phyloP scores from a whole-genome alignment of 2,888 invertebrate genomes.

The Stomorhina lunata region DNA sequence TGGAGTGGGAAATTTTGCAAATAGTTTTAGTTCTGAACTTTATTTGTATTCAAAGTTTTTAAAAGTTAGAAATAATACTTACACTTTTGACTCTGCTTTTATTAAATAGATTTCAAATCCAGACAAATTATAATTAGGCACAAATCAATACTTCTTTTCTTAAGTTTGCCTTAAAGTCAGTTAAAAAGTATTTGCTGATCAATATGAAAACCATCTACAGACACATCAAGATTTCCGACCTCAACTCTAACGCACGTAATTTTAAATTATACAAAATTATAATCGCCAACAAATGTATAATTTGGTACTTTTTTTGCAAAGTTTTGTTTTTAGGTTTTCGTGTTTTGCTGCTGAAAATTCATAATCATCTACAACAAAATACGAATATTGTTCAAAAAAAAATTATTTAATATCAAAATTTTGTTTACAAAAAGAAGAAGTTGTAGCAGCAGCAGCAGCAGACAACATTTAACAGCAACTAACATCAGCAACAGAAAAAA shows the following conservation, averaged over 20 bases:
- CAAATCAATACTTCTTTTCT: too few relatives aligned
- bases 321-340: background rate
- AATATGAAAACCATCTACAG: too few relatives aligned
- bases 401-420: slow-evolving; percentile 26
- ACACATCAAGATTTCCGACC: too few relatives aligned
- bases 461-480: background rate
- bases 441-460: slow-evolving; percentile 6
- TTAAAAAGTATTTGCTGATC: too few relatives aligned
- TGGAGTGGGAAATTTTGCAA: too few relatives aligned
- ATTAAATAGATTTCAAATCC: too few relatives aligned
- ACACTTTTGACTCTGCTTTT: too few relatives aligned
- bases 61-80: too few relatives aligned
- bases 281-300: slow-evolving; percentile 62
- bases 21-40: too few relatives aligned
- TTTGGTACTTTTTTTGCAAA: slow-evolving; percentile 43
- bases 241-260: slow-evolving; percentile 63
- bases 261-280: slow-evolving; percentile 64
- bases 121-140: too few relatives aligned
- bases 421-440: slow-evolving; percentile 20
- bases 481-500: slow-evolving; percentile 1
- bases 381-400: background rate
- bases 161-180: too few relatives aligned
- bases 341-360: slow-evolving; percentile 14
- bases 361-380: slow-evolving; percentile 18
- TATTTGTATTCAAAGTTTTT: too few relatives aligned